Evolutionary conservation across 2,113 vertebrate genomes (phyloP).

Genomic region (Opisthocomus hoazin): DNA sequence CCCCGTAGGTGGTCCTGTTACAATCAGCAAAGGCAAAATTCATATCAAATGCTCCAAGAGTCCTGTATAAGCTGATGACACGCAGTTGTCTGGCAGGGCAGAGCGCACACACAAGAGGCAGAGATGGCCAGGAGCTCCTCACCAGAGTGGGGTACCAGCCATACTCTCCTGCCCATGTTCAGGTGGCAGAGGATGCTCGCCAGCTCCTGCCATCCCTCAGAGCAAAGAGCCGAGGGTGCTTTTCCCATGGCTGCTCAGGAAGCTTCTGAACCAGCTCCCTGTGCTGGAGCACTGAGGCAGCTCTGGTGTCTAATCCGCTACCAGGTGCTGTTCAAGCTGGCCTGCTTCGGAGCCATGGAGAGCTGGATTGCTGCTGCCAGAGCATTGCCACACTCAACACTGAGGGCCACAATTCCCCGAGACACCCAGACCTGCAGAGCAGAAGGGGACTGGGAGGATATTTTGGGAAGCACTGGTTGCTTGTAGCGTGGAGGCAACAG

Average conservation of each 20-base stretch:
- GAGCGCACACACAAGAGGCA: background rate
- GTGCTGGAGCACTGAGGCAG: background rate
- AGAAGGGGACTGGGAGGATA: background rate
- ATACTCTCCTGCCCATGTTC: background rate
- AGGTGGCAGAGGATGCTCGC: background rate
- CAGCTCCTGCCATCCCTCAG: background rate
- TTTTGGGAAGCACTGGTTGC: background rate
- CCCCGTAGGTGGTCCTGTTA: background rate
- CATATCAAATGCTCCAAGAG: background rate
- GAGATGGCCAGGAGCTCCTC: background rate
- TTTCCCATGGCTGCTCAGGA: background rate
- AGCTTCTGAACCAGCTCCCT: background rate
- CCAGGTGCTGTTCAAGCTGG: background rate
- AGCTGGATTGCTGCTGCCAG: background rate
- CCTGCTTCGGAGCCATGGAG: background rate
- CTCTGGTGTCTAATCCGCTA: background rate
- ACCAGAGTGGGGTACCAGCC: no score
- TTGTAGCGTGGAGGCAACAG: background rate
- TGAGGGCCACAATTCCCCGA: background rate
- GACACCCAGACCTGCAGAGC: background rate
- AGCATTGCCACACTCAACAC: background rate
- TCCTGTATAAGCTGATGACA: background rate
- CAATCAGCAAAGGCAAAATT: background rate
- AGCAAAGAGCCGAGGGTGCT: fast-evolving
- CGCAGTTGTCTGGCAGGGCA: background rate